Evolutionary conservation across 1,140 invertebrate species (phyloP).

Genomic region (Brachystomella parvula): DNA sequence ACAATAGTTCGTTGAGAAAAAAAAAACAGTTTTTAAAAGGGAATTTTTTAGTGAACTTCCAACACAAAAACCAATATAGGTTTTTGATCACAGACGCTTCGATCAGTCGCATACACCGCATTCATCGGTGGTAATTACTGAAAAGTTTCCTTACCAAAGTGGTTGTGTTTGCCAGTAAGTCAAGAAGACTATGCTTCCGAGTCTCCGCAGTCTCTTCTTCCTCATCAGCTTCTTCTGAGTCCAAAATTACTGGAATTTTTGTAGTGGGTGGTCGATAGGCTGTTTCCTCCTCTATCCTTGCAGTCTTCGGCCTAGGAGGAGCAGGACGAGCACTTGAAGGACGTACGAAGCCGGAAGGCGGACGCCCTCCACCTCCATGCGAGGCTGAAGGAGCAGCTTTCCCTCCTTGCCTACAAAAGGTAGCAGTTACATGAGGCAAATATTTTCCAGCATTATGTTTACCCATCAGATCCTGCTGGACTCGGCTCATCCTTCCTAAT

Average conservation of each 20-base stretch:
- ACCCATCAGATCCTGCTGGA: too few species aligned
- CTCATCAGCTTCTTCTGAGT: background rate
- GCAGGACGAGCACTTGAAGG: constrained; percentile 41
- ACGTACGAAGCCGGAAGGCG: constrained; percentile 50
- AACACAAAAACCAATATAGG: background rate
- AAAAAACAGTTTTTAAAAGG: background rate
- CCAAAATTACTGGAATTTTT: constrained; percentile 9
- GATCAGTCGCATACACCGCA: background rate
- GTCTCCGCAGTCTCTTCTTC: background rate
- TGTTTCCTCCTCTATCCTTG: constrained; percentile 25
- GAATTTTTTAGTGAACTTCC: background rate
- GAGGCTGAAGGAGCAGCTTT: too few species aligned
- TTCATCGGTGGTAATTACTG: background rate
- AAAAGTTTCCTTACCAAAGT: background rate
- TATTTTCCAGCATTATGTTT: too few species aligned
- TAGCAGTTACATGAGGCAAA: too few species aligned
- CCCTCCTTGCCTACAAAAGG: too few species aligned
- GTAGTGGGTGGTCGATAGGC: constrained; percentile 4
- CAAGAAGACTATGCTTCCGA: background rate
- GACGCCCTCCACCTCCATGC: background rate
- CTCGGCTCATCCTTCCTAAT: too few species aligned
- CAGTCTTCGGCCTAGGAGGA: constrained; percentile 38
- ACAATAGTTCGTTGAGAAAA: constrained; percentile 4
- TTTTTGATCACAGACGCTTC: too few species aligned
- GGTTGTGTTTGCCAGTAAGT: background rate